phyloP scores from a whole-genome alignment of 1,140 invertebrate species.

The Lutraria rhynchaena region DNA sequence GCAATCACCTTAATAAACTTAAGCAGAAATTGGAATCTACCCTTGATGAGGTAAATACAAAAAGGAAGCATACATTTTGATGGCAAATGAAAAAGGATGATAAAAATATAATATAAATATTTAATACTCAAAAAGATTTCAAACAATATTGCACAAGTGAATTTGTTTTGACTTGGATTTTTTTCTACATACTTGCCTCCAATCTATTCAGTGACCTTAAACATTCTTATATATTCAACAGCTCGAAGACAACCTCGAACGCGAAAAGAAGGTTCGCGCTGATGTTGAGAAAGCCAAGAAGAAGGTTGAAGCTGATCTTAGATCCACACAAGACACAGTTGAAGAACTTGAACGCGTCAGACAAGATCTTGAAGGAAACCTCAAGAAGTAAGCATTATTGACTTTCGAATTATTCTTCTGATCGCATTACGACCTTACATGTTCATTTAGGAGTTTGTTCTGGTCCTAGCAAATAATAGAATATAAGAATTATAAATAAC shows the following conservation, averaged over 20 bases:
- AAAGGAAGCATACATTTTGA: too few species aligned
- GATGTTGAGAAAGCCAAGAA: conserved; percentile 98
- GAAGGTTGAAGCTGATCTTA: conserved; percentile 96
- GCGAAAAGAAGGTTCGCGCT: conserved; percentile 98
- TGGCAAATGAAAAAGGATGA: too few species aligned
- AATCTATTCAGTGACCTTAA: not conserved
- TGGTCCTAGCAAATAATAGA: too few species aligned
- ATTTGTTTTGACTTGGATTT: too few species aligned
- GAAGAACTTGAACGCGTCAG: conserved; percentile 98
- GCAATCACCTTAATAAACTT: conserved; percentile 99
- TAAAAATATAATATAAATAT: too few species aligned
- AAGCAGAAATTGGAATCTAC: conserved; percentile 99
- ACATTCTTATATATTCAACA: conserved; percentile 39
- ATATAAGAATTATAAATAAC: too few species aligned
- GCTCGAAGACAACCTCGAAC: conserved; percentile 97
- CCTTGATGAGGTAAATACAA: conserved; percentile 92
- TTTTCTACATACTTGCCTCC: not conserved
- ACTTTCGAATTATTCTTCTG: too few species aligned
- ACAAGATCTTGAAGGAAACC: conserved; percentile 96
- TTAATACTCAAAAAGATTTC: too few species aligned
- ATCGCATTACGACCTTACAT: too few species aligned
- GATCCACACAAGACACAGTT: conserved; percentile 98
- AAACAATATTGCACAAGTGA: too few species aligned
- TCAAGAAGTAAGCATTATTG: conserved; percentile 63
- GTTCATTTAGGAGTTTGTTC: too few species aligned